Evolutionary conservation across 2,113 vertebrate genomes (phyloP).

Genomic region (Amblyopsis rosae): DNA sequence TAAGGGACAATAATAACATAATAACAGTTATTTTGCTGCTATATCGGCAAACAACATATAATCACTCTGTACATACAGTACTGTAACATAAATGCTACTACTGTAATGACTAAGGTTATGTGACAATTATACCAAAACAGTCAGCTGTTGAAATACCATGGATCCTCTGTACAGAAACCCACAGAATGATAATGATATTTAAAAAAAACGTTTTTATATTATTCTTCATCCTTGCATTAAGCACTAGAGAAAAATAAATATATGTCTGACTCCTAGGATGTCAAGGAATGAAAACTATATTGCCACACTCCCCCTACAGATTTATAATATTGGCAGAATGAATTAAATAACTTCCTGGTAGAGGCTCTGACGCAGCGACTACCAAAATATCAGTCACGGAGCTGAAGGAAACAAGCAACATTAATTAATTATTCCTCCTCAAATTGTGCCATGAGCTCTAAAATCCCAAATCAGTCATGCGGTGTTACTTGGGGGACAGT

Average conservation of each 20-base stretch:
- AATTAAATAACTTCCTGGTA: background rate
- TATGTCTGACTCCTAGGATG: background rate
- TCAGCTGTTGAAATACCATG: constrained; percentile 9
- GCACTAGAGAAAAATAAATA: background rate
- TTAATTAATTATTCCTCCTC: constrained; percentile 51
- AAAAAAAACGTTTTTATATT: no score
- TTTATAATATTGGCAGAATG: background rate
- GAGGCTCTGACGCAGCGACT: background rate
- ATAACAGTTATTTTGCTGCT: no score
- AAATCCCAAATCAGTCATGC: constrained; percentile 54
- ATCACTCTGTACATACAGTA: constrained; percentile 3
- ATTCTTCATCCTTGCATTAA: no score
- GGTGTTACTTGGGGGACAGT: constrained; percentile 47
- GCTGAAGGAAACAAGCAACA: constrained; percentile 27
- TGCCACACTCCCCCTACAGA: no score
- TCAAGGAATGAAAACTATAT: background rate
- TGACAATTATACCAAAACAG: constrained; percentile 23
- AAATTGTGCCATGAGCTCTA: constrained; percentile 42
- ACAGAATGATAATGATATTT: background rate
- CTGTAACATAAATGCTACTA: constrained; percentile 37
- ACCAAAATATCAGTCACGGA: constrained; percentile 2
- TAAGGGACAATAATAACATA: no score
- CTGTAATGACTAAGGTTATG: constrained; percentile 40
- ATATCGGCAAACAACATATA: no score
- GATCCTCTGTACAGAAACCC: background rate